Percentiles rank a stretch among this genome's conserved stretches.
Conservation (phyloP, 1,140 invertebrate species). For the Mizuhopecten yessoensis region DNA sequence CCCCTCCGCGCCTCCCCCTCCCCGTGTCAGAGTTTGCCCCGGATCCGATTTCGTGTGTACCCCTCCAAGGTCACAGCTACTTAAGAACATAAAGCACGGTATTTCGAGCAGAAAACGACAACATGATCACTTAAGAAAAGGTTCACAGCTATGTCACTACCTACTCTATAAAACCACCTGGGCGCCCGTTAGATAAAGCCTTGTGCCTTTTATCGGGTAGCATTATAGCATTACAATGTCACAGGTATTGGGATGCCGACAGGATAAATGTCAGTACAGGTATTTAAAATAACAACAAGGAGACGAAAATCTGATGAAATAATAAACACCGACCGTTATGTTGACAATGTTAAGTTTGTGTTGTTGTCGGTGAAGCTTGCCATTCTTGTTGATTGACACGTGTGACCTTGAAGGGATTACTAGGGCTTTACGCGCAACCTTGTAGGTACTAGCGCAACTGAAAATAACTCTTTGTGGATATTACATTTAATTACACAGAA, state of each 20-base stretch:
- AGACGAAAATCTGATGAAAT: not conserved
- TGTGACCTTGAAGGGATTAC: not conserved
- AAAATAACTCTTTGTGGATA: not conserved
- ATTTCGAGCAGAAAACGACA: slow-evolving; percentile 37
- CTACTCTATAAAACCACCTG: slow-evolving; percentile 4
- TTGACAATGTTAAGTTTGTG: not conserved
- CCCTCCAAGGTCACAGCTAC: slow-evolving; percentile 36
- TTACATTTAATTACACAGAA: slow-evolving; percentile 16
- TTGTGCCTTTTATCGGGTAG: not conserved
- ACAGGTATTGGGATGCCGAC: not conserved
- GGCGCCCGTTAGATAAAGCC: slow-evolving; percentile 12
- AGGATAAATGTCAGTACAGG: not conserved
- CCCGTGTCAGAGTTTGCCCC: slow-evolving; percentile 3
- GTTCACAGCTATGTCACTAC: not conserved
- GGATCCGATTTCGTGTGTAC: slow-evolving; percentile 24
- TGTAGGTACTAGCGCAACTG: not conserved
- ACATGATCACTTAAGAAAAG: not conserved
- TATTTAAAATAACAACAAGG: not conserved
- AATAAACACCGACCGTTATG: too few relatives aligned
- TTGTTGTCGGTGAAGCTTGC: not conserved
- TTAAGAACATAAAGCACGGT: slow-evolving; percentile 26
- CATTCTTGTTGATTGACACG: not conserved
- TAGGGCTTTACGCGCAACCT: not conserved
- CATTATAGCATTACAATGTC: not conserved
- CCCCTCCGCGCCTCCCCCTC: not conserved